These are phyloP conservation scores for Platyrinchus mystaceus DNA, from an alignment of 2,797 vertebrate species.

Conservation along the genomic window DNA sequence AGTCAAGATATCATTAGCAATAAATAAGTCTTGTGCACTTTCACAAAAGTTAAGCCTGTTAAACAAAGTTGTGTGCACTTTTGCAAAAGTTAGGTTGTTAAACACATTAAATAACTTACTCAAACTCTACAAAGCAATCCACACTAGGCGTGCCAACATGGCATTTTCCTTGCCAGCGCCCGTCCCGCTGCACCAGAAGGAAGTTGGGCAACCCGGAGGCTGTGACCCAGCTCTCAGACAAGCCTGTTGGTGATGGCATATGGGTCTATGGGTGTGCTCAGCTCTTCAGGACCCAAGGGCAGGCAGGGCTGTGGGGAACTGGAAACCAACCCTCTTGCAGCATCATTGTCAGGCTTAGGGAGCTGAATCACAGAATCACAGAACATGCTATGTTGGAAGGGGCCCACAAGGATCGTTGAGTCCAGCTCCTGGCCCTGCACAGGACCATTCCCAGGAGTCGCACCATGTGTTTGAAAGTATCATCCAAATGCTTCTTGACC, in stretches of 20 bases:
- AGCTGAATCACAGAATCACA: neutral
- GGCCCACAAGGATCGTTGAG: neutral
- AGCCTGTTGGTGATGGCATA: accelerated
- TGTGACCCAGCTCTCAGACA: accelerated
- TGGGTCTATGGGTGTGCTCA: accelerated
- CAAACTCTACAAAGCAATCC: neutral
- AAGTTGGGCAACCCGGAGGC: neutral
- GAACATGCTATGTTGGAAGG: neutral
- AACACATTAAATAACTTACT: neutral
- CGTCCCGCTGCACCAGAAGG: accelerated
- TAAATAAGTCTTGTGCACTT: neutral
- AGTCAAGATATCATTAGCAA: neutral
- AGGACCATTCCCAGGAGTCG: neutral
- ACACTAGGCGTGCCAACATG: neutral
- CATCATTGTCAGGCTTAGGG: accelerated
- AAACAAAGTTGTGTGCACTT: no score
- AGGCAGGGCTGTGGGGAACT: no score
- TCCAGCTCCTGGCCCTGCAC: neutral
- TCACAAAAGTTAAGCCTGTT: neutral
- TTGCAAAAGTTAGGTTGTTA: neutral
- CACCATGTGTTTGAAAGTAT: neutral
- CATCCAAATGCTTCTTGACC: neutral
- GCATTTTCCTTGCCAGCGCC: accelerated
- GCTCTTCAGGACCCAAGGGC: neutral
- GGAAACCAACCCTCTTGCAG: accelerated